Conservation (phyloP, 2,888 invertebrate genomes). For the Lasioglossum pauxillum region DNA sequence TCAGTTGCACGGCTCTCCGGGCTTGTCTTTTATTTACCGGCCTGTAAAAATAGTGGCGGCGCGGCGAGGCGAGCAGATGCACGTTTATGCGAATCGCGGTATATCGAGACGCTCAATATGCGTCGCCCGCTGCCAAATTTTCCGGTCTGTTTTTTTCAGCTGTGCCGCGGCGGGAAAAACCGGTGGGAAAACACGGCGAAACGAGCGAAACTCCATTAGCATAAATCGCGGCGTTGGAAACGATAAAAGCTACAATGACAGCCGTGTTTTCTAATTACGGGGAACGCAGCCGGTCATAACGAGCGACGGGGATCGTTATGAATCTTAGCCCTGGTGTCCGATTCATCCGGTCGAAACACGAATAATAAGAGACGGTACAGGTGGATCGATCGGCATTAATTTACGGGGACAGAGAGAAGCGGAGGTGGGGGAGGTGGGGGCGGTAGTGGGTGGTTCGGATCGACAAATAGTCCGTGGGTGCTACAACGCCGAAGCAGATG, state of each 20-base stretch:
- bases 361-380: not conserved
- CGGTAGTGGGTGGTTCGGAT: not conserved
- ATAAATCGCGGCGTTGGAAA: constrained; percentile 39
- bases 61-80: not conserved
- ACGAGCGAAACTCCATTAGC: constrained; percentile 40
- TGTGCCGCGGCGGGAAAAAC: not conserved
- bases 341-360: constrained; percentile 5
- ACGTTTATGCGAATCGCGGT: not conserved
- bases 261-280: constrained; percentile 50
- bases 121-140: not conserved
- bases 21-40: not conserved
- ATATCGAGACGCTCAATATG: not conserved
- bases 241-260: constrained; percentile 39
- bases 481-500: constrained; percentile 24
- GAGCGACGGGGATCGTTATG: constrained; percentile 3
- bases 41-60: not conserved
- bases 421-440: not conserved
- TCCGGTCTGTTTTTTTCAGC: not conserved
- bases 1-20: not conserved
- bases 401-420: not conserved
- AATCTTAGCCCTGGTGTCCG: constrained; percentile 26
- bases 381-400: not conserved
- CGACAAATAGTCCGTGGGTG: constrained; percentile 20
- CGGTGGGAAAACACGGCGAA: not conserved
- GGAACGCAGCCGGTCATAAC: not conserved